phyloP scores from a whole-genome alignment of 2,888 invertebrate genomes.

The Drosophila nr. perissopoda region DNA sequence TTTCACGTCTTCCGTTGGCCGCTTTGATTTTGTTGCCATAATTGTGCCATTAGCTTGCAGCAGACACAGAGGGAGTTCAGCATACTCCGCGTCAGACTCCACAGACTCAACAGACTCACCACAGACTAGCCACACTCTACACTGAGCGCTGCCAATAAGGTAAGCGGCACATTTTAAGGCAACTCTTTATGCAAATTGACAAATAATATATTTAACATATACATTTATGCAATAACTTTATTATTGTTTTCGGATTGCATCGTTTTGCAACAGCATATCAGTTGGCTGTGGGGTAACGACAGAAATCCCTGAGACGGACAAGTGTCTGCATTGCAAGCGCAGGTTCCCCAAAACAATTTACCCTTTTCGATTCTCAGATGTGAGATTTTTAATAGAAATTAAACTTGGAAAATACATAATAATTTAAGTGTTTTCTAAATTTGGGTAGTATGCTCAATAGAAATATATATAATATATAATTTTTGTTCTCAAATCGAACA shows the following conservation, averaged over 20 bases:
- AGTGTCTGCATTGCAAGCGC: neutral
- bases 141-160: neutral
- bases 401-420: neutral
- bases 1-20: slow-evolving; percentile 76
- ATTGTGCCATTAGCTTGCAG: slow-evolving; percentile 76
- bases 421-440: neutral
- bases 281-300: neutral
- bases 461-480: neutral
- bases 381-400: neutral
- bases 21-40: slow-evolving; percentile 75
- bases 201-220: neutral
- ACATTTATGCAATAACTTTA: neutral
- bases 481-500: neutral
- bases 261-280: neutral
- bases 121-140: neutral
- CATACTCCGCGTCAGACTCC: slow-evolving; percentile 12
- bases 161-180: neutral
- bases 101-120: neutral
- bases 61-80: slow-evolving; percentile 28
- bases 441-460: too few species aligned
- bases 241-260: neutral
- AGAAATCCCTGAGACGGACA: neutral
- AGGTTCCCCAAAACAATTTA: neutral
- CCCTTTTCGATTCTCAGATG: neutral
- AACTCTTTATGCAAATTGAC: neutral